Evolutionary conservation across 2,113 vertebrate species (phyloP).

Genomic region (Labeo catla): DNA sequence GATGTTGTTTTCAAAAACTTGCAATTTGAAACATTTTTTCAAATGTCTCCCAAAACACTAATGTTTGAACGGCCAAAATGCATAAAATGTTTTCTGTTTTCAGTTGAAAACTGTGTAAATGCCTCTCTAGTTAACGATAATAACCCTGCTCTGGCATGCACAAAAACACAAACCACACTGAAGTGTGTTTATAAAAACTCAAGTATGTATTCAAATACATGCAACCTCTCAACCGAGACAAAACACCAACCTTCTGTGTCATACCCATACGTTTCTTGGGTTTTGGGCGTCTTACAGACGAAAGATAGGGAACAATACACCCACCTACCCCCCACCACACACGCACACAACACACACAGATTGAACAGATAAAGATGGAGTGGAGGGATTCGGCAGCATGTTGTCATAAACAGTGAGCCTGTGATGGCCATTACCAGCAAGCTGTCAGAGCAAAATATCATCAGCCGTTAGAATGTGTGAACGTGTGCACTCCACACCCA

Average conservation of each 20-base stretch:
- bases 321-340: background rate
- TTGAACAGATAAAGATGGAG: conserved; percentile 28
- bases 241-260: background rate
- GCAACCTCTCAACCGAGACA: background rate
- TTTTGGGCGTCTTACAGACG: background rate
- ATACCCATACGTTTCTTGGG: background rate
- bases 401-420: conserved; percentile 35
- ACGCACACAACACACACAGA: background rate
- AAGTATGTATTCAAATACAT: background rate
- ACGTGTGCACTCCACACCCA: background rate
- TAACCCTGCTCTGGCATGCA: background rate
- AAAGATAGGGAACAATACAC: background rate
- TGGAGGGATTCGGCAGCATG: background rate
- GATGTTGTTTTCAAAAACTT: too few species aligned
- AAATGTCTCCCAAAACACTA: background rate
- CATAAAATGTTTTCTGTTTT: background rate
- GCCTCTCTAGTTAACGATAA: background rate
- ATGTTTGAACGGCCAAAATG: background rate
- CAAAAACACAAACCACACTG: background rate
- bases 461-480: conserved; percentile 39
- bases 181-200: background rate
- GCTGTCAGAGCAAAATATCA: conserved; percentile 50
- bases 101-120: background rate
- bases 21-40: too few species aligned
- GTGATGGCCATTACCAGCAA: conserved; percentile 39